Percentiles rank a stretch among this genome's conserved stretches.
phyloP scores from a whole-genome alignment of 2,888 invertebrate species.

The Eudasyphora cyanicolor region DNA sequence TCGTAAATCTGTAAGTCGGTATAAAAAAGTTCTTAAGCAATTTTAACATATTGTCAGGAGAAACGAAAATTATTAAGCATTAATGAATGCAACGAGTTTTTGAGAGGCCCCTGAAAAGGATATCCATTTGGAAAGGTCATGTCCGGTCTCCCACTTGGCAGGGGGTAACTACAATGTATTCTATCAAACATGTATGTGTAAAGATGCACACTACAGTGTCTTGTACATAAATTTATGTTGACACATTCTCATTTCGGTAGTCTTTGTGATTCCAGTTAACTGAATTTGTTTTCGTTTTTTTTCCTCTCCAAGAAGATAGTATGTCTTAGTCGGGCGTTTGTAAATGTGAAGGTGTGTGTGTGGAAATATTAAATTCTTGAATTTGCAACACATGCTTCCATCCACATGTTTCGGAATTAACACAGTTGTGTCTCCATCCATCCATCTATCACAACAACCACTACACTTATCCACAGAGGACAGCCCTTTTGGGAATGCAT shows the following conservation, averaged over 20 bases:
- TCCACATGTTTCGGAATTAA: conserved; percentile 16
- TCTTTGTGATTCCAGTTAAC: conserved; percentile 28
- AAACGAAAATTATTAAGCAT: too few relatives aligned
- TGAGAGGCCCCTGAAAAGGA: too few relatives aligned
- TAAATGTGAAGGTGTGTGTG: not conserved
- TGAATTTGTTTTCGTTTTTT: conserved; percentile 6
- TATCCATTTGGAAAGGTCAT: too few relatives aligned
- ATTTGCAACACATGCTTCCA: conserved; percentile 15
- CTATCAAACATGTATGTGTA: not conserved
- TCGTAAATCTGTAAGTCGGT: too few relatives aligned
- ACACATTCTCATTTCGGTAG: conserved; percentile 36
- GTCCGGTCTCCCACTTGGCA: too few relatives aligned
- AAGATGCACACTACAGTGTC: not conserved
- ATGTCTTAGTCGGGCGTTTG: not conserved
- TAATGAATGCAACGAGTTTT: too few relatives aligned
- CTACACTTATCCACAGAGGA: not conserved
- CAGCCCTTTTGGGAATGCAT: not conserved
- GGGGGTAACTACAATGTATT: too few relatives aligned
- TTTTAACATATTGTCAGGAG: too few relatives aligned
- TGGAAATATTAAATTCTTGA: conserved; percentile 21
- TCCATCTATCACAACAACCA: not conserved
- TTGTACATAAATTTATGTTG: conserved; percentile 39
- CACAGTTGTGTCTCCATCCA: conserved; percentile 1
- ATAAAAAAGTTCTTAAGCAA: too few relatives aligned
- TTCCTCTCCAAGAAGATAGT: not conserved